These are phyloP conservation scores for Chromoteleia sp. DNA, from an alignment of 2,888 invertebrate species.

Conservation along the genomic window DNA sequence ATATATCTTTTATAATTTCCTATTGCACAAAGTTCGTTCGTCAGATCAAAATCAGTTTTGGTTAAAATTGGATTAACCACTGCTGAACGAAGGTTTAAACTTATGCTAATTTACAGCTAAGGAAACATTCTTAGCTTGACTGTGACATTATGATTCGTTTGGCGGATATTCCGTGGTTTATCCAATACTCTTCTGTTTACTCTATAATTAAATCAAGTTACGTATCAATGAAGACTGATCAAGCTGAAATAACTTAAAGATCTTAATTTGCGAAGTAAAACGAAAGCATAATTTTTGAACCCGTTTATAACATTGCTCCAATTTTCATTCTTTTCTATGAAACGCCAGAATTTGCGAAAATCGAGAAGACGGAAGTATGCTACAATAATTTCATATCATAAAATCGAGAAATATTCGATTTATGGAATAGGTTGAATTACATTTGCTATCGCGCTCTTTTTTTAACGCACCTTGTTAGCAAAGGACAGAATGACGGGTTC, in stretches of 20 bases:
- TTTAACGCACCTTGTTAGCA: neutral
- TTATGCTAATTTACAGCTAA: slow-evolving; percentile 46
- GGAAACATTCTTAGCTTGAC: slow-evolving; percentile 39
- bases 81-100: slow-evolving; percentile 17
- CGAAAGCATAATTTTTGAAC: too few species aligned
- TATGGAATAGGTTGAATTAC: too few species aligned
- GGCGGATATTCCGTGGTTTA: slow-evolving; percentile 31
- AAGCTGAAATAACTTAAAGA: slow-evolving; percentile 44
- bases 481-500: neutral
- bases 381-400: too few species aligned
- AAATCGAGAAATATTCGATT: too few species aligned
- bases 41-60: slow-evolving; percentile 9
- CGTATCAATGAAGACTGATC: slow-evolving; percentile 41
- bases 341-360: too few species aligned
- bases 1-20: too few species aligned
- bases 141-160: slow-evolving; percentile 45
- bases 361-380: too few species aligned
- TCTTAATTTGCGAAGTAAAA: too few species aligned
- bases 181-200: slow-evolving; percentile 48
- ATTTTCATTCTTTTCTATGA: too few species aligned
- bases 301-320: too few species aligned
- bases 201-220: slow-evolving; percentile 48
- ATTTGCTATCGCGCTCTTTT: too few species aligned
- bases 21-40: too few species aligned
- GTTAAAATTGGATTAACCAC: slow-evolving; percentile 9